These are phyloP conservation scores for Parthenolecanium corni DNA, from an alignment of 2,888 invertebrate genomes.

Conservation along the genomic window DNA sequence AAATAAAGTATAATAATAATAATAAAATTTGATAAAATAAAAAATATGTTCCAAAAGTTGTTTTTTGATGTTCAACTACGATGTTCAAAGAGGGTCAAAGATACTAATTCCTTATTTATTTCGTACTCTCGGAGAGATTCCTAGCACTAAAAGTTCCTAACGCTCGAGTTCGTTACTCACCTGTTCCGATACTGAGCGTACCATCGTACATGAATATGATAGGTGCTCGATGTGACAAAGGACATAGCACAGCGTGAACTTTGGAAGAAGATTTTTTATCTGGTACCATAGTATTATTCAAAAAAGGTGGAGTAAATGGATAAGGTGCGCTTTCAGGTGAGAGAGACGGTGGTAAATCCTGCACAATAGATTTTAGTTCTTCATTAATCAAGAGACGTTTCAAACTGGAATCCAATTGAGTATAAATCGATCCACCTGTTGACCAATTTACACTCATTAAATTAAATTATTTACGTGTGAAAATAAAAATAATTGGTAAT, in stretches of 20 bases:
- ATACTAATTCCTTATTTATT: no score
- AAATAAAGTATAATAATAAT: no score
- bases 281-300: neutral
- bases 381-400: neutral
- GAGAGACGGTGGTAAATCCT: constrained; percentile 9
- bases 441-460: no score
- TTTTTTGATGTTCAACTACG: no score
- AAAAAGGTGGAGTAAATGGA: constrained; percentile 4
- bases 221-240: constrained; percentile 16
- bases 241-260: constrained; percentile 12
- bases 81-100: no score
- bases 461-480: neutral
- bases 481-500: neutral
- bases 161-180: no score
- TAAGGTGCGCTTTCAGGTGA: constrained; percentile 6
- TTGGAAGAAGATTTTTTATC: neutral
- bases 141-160: no score
- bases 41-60: no score
- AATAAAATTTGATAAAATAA: no score
- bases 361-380: neutral
- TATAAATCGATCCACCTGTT: neutral
- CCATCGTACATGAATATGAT: constrained; percentile 3
- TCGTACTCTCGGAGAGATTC: no score
- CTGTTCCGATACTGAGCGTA: constrained; percentile 12
- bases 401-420: neutral